Evolutionary conservation across 1,140 invertebrate species (phyloP), one percentile per base, ranked within the genome.

Genomic region (Nymphalis io): DNA sequence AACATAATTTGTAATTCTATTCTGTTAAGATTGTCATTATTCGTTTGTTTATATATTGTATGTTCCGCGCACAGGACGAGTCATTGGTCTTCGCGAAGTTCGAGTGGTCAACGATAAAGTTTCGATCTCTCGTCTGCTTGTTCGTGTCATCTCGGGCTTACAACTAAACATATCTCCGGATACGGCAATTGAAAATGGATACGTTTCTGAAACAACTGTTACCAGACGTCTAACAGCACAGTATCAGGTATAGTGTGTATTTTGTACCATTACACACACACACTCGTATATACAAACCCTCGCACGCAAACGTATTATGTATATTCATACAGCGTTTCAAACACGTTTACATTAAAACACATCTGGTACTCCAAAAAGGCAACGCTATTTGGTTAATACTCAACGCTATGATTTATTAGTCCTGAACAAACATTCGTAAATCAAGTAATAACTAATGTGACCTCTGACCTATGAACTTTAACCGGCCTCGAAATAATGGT

Each of bases 51-150:
- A 27, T 27, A 21, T 59, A 40, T 57, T 20, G 20, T 40, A 39
- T 20, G 20, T 40, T 68, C 53, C 27, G n/a, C n/a, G n/a, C 46
- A 60, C 65, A 92, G 97, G 98, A 1, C 93, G 96, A 18, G 96
- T 98, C 0, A 96, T 98, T 76, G 98, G 97, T 20, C 95, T 97
- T 0, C 96, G 96, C 67, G 98, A 99, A 92, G 94, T 99, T 10
- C 93, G 96, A 1, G 97, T 99, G 15, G 96, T 95, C 12, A 97
- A 96, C 82, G 98, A 99, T 84, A 97, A 98, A 83, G 97, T 98
- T 1, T 95, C 94, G 12, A 94, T 99, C 11, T 94, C 95, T 3
- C 93, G 95, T 13, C 90, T 99, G 10, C 93, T 96, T 13, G 97
- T 98, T 3, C 95, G 95, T 73, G 96, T 99, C 8, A 97, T 99